These are phyloP conservation scores for Harpegnathos saltator DNA, from an alignment of 1,140 invertebrate species.

Conservation along the genomic window DNA sequence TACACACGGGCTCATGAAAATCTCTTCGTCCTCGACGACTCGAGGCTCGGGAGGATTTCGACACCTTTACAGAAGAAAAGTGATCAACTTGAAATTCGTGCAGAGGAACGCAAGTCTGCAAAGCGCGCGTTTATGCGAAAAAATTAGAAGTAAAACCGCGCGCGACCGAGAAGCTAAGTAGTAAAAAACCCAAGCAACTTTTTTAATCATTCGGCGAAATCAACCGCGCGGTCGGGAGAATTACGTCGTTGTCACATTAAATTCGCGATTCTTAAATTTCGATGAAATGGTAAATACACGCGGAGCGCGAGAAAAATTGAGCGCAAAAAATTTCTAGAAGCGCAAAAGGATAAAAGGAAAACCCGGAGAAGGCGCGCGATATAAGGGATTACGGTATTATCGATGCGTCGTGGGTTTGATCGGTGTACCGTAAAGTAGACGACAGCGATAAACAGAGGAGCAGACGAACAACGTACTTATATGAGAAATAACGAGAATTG, in stretches of 20 bases:
- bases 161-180: background rate
- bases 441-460: background rate
- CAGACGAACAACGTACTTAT: conserved; percentile 1
- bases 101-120: background rate
- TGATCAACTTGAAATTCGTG: background rate
- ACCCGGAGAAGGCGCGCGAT: background rate
- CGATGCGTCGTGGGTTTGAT: background rate
- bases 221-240: background rate
- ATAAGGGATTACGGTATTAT: background rate
- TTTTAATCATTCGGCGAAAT: background rate
- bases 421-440: background rate
- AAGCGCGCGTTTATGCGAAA: background rate
- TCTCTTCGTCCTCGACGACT: background rate
- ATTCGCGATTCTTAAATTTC: background rate
- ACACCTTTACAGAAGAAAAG: background rate
- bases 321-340: background rate
- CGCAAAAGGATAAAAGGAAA: background rate
- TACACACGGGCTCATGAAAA: background rate
- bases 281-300: background rate
- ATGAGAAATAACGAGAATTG: conserved; percentile 26
- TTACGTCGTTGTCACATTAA: background rate
- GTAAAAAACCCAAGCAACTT: background rate
- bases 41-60: background rate
- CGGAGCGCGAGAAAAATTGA: background rate
- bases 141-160: conserved; percentile 6